A percentile compares a stretch with the other conserved stretches of the same genome.
phyloP scores from a whole-genome alignment of 1,140 invertebrate species.

The Drosophila persimilis region DNA sequence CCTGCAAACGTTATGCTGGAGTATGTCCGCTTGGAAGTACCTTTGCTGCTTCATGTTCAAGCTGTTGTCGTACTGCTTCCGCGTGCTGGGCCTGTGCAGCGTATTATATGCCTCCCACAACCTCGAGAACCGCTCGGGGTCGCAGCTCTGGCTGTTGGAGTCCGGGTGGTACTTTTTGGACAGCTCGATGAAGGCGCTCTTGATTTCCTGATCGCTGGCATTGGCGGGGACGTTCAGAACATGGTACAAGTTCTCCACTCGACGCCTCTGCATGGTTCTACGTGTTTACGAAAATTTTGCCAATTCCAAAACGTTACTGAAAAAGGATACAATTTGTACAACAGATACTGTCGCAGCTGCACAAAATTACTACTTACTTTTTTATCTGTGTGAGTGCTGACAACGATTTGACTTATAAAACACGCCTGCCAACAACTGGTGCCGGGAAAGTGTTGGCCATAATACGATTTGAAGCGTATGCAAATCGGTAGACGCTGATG shows the following conservation, averaged over 20 bases:
- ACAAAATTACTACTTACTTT: no score
- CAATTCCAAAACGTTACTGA: no score
- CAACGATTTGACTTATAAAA: no score
- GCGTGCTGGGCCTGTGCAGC: constrained; percentile 24
- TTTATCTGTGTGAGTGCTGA: no score
- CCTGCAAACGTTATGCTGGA: constrained; percentile 15
- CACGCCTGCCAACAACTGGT: no score
- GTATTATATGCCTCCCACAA: constrained; percentile 61
- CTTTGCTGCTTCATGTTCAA: constrained; percentile 4
- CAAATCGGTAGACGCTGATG: background rate
- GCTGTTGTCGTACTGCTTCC: constrained; percentile 22
- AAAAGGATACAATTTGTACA: no score
- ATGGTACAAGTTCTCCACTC: constrained; percentile 49
- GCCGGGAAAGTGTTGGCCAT: no score
- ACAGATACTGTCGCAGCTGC: no score
- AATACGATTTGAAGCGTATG: no score
- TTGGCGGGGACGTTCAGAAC: constrained; percentile 50
- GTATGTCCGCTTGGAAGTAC: background rate
- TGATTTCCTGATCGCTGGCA: constrained; percentile 47
- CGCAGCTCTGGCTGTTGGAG: background rate
- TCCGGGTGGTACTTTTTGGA: constrained; percentile 69
- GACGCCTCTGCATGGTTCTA: background rate
- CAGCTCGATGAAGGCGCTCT: constrained; percentile 51
- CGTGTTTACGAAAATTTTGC: no score
- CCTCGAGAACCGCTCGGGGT: constrained; percentile 49